Evolutionary conservation across 92 coral and sea anemone species (phyloP).

Genomic region (Actinernus sp.): DNA sequence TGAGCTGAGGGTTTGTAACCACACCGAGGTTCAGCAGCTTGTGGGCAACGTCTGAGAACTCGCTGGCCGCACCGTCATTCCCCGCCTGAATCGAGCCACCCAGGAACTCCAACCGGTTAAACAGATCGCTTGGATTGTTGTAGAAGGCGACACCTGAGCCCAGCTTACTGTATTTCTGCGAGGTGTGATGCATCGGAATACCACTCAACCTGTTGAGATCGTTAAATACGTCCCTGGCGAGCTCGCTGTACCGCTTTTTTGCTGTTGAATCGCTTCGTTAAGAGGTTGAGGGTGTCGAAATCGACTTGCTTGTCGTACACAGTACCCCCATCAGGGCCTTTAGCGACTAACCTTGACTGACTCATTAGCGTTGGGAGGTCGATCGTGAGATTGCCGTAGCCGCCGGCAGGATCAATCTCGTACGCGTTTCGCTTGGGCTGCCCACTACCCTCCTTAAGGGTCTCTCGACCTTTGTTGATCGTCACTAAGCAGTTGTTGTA

Average conservation of each 20-base stretch:
- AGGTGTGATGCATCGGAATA: conserved; percentile 24
- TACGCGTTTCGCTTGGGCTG: conserved; percentile 25
- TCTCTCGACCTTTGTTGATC: too few species aligned
- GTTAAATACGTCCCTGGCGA: background rate
- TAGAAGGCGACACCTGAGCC: conserved; percentile 13
- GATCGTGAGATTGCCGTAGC: conserved; percentile 6
- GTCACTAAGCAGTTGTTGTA: too few species aligned
- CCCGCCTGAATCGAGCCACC: conserved; percentile 9
- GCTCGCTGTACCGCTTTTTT: background rate
- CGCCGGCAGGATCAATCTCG: conserved; percentile 2
- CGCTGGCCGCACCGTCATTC: background rate
- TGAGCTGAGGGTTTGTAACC: background rate
- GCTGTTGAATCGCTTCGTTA: conserved; percentile 1
- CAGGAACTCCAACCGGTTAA: background rate
- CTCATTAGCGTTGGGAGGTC: conserved; percentile 21
- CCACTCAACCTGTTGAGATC: conserved; percentile 2
- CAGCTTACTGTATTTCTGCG: conserved; percentile 4
- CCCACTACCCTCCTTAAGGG: too few species aligned
- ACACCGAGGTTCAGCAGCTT: background rate
- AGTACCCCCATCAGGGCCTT: conserved; percentile 1
- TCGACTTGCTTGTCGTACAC: conserved; percentile 16
- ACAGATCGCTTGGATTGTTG: conserved; percentile 8
- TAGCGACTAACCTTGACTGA: conserved; percentile 4
- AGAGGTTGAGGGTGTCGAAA: conserved; percentile 12
- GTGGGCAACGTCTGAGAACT: background rate